Evolutionary conservation across 2,113 vertebrate genomes (phyloP).

Genomic region (Daubentonia madagascariensis): DNA sequence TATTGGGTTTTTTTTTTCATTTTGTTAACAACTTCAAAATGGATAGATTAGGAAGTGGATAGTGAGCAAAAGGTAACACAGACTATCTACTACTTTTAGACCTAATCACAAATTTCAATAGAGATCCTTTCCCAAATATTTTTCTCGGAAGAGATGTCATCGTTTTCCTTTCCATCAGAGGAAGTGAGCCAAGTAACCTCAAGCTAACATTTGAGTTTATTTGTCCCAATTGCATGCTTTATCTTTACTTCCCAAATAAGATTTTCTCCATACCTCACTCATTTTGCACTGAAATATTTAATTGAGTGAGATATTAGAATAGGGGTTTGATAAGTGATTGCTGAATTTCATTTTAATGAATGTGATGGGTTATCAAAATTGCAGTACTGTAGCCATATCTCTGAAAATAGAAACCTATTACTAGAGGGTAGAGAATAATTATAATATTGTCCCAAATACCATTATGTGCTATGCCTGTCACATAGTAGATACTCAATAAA

Average conservation of each 20-base stretch:
- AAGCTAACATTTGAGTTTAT: constrained; percentile 36
- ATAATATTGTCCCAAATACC: constrained; percentile 25
- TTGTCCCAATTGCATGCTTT: neutral
- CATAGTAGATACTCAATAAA: constrained; percentile 64
- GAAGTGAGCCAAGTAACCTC: neutral
- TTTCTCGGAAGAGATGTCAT: neutral
- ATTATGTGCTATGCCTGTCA: neutral
- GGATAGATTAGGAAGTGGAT: neutral
- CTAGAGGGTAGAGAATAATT: constrained; percentile 27
- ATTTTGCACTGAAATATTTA: constrained; percentile 28
- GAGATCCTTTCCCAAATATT: neutral
- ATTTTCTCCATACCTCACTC: neutral
- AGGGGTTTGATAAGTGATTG: constrained; percentile 16
- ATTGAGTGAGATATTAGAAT: constrained; percentile 38
- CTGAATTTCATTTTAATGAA: constrained; percentile 34
- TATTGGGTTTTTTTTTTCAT: neutral
- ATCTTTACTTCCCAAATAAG: constrained; percentile 38
- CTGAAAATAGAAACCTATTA: constrained; percentile 62
- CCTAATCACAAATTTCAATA: neutral
- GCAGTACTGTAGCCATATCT: neutral
- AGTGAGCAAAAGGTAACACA: neutral
- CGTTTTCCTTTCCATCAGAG: neutral
- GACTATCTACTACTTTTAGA: neutral
- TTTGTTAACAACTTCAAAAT: constrained; percentile 14
- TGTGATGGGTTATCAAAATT: constrained; percentile 25